A percentile compares a stretch with the other conserved stretches of the same genome.
phyloP scores from a whole-genome alignment of 2,888 invertebrate species.

The Sclerodermus sp. region DNA sequence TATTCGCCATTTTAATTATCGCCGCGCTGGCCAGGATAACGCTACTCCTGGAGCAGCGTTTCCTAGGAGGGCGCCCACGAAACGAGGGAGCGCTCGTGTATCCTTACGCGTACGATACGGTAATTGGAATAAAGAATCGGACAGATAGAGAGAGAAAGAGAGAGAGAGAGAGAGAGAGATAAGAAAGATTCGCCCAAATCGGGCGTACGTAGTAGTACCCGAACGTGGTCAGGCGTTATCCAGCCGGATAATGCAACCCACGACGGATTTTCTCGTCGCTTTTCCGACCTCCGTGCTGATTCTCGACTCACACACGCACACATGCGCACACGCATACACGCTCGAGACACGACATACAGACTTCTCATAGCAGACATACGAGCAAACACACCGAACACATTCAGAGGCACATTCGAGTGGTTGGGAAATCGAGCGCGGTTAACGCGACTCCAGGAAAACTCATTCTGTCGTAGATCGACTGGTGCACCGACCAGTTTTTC shows the following conservation, averaged over 20 bases:
- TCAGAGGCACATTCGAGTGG: background rate
- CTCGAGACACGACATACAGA: too few relatives aligned
- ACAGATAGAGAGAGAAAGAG: slow-evolving; percentile 5
- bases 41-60: background rate
- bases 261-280: slow-evolving; percentile 33
- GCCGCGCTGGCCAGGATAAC: background rate
- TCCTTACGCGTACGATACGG: slow-evolving; percentile 5
- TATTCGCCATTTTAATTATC: too few relatives aligned
- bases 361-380: background rate
- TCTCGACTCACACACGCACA: slow-evolving; percentile 3
- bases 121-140: slow-evolving; percentile 4
- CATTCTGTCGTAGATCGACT: too few relatives aligned
- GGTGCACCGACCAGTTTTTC: slow-evolving; percentile 3
- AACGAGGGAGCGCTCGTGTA: slow-evolving; percentile 3
- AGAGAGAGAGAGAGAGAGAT: slow-evolving; percentile 8
- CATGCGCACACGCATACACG: too few relatives aligned
- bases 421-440: too few relatives aligned
- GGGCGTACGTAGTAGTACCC: slow-evolving; percentile 45
- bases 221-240: slow-evolving; percentile 31
- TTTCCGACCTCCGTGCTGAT: slow-evolving; percentile 19
- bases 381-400: background rate
- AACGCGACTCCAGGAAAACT: too few relatives aligned
- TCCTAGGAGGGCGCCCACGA: background rate
- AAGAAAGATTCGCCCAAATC: slow-evolving; percentile 41
- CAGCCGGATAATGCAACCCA: slow-evolving; percentile 30